Base-by-base conservation (phyloP, 2,113 vertebrate genomes). In the Pseudopipra pipra region DNA sequence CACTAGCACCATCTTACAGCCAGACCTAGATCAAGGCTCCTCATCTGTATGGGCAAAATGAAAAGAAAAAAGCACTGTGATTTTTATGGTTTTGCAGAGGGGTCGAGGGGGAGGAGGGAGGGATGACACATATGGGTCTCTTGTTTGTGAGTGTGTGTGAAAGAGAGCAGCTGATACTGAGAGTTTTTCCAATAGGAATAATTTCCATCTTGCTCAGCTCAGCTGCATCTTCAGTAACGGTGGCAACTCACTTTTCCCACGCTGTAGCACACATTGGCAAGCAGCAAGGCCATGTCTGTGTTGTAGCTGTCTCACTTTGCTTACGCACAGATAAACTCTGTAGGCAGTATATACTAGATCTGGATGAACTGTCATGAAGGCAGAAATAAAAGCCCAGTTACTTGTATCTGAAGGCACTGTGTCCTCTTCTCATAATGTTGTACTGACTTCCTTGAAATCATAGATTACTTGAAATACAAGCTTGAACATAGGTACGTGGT, bases 121-220 rank as follows among this genome's bases (percentile, higher is more conserved):
- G 13, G n/a, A 54, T 22, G 30, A 61, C 30, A 19, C 13, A 25
- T 1, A 30, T 20, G 2, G 2, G 4, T 59, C 7, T 59, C 31
- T 30, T 4, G 3, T 28, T 13, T 33, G 31, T 3, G 4, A 22
- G 24, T 14, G 22, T 9, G 1, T 3, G 3, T 15, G 33, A 58
- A n/a, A 58, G 59, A 61, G 12, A 17, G 33, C 39, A 76, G 39
- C 11, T 83, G n/a, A 62, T 62, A 30, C n/a, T 41, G n/a, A 31
- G n/a, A 31, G 20, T 31, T 76, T 23, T 27, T 59, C 18, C 25
- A 9, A 7, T 9, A 17, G 56, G 11, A n/a, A 4, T 3, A 39
- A 31, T 5, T 16, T 6, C 52, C 4, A 3, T 3, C 47, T 59
- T 0, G 0, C 30, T 13, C 33, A 46, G n/a, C 11, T 43, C 43